phyloP scores from a whole-genome alignment of 2,888 invertebrate genomes.

The Agrilus biguttatus region DNA sequence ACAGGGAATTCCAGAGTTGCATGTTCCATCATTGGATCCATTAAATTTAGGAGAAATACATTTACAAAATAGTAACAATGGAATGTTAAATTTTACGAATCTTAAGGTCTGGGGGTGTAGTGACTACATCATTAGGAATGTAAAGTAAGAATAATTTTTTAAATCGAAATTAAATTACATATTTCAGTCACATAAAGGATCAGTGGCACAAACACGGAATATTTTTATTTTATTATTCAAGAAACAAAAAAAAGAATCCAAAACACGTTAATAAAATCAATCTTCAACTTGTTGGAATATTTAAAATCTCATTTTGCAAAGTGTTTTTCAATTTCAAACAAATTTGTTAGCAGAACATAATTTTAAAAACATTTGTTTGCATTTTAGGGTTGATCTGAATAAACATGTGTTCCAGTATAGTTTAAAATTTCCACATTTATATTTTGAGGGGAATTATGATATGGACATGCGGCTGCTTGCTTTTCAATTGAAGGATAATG shows the following conservation, averaged over 20 bases:
- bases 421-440: constrained; percentile 39
- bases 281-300: no score
- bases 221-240: neutral
- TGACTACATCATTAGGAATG: constrained; percentile 40
- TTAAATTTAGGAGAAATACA: constrained; percentile 22
- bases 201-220: no score
- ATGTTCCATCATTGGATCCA: constrained; percentile 39
- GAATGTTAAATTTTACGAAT: constrained; percentile 45
- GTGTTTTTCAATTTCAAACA: no score
- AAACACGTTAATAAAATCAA: no score
- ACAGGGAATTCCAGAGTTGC: constrained; percentile 36
- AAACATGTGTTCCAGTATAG: constrained; percentile 48
- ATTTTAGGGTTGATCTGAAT: constrained; percentile 42
- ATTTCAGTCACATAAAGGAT: neutral
- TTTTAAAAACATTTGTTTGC: neutral
- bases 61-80: constrained; percentile 22
- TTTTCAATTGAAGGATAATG: constrained; percentile 44
- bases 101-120: constrained; percentile 45
- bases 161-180: neutral
- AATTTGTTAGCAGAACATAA: neutral
- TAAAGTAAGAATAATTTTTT: constrained; percentile 30
- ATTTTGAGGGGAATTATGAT: constrained; percentile 50
- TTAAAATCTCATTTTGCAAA: no score
- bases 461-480: constrained; percentile 51
- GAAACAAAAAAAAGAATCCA: no score